A percentile compares a stretch with the other conserved stretches of the same genome.
These are phyloP conservation scores for Nettapus auritus DNA, from an alignment of 2,113 vertebrate genomes.

Conservation along the genomic window DNA sequence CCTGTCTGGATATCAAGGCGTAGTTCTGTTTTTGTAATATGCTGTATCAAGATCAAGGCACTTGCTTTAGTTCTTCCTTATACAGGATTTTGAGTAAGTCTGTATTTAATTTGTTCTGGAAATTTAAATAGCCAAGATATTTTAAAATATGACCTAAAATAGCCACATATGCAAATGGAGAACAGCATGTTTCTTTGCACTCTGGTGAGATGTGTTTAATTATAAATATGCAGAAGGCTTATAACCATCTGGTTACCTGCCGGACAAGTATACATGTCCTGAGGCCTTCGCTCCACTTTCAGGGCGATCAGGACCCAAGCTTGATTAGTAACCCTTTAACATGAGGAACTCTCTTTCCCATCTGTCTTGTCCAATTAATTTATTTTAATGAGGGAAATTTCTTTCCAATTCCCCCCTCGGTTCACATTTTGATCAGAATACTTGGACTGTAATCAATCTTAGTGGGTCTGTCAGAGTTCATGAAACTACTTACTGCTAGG, in stretches of 20 bases:
- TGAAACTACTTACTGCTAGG: background rate
- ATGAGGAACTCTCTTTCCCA: conserved; percentile 2
- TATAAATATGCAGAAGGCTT: conserved; percentile 43
- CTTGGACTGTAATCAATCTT: background rate
- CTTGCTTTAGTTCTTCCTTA: conserved; percentile 25
- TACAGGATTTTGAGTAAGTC: conserved; percentile 23
- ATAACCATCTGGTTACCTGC: conserved; percentile 31
- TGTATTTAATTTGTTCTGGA: conserved; percentile 58
- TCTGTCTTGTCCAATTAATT: conserved; percentile 19
- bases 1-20: conserved; percentile 26
- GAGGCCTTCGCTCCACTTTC: background rate
- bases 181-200: conserved; percentile 23
- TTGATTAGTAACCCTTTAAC: background rate
- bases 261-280: conserved; percentile 13
- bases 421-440: conserved; percentile 27
- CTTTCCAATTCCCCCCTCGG: background rate
- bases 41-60: background rate
- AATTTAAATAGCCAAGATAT: background rate
- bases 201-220: conserved; percentile 23
- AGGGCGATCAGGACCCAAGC: background rate
- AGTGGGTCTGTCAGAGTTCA: background rate
- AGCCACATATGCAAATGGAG: background rate
- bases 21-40: conserved; percentile 41
- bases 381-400: background rate
- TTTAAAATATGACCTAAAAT: conserved; percentile 40